Evolutionary conservation across 2,888 invertebrate genomes (phyloP), one percentile per base, ranked within the genome.

Genomic region (Idaea aversata): DNA sequence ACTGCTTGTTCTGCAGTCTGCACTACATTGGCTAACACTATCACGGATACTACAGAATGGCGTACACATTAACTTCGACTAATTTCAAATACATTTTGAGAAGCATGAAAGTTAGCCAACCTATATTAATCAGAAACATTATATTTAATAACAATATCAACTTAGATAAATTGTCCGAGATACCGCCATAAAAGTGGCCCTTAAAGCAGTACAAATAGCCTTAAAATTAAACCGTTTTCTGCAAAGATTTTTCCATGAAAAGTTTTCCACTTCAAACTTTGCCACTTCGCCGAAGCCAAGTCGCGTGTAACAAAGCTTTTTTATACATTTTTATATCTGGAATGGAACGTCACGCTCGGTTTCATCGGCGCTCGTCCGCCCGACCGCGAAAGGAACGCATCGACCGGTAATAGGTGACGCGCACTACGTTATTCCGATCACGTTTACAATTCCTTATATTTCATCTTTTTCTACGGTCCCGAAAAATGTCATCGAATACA

Each of bases 401-500:
- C 88, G 84, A 88, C 88, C 90, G 87, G 90, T 90, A 90, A 91
- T 93, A 92, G 90, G 89, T 88, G 90, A 85, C 88, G 90, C 84
- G 81, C 82, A 77, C 77, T 83, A 81, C 87, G 78, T 81, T 86
- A 92, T 91, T 91, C 91, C 74, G 80, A 88, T 91, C 93, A 93
- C 93, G 93, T 92, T 84, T 84, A 89, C 85, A 91, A 91, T 93
- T 92, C 87, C 91, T 90, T 92, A 93, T 92, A 91, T 92, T 91
- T 92, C 92, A 91, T 93, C 91, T 92, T 92, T 91, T 92, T 90
- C 88, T 85, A 88, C 88, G 87, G 87, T 82, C 88, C 86, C 90
- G 87, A 91, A 92, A 92, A 93, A 93, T 92, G 93, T 91, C 93
- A 93, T 93, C 92, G 92, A 93, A 93, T 92, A 92, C 92, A 90